These are phyloP conservation scores for Neoarius graeffei DNA, from an alignment of 2,113 vertebrate species.

Conservation along the genomic window DNA sequence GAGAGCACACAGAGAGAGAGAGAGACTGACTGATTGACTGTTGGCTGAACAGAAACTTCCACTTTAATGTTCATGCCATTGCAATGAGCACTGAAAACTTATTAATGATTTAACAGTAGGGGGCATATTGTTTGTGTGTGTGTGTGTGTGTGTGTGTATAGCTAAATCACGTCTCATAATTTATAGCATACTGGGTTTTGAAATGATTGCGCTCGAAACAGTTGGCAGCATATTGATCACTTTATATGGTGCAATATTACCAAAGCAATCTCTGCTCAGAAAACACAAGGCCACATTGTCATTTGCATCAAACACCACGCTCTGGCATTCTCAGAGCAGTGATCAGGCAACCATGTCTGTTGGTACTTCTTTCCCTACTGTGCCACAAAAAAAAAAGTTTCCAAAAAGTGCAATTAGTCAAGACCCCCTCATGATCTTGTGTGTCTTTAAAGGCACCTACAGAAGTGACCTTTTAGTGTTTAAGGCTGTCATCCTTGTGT, in stretches of 20 bases:
- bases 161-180: slow-evolving; percentile 24
- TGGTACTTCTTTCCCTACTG: slow-evolving; percentile 2
- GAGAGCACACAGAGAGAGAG: too few species aligned
- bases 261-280: slow-evolving; percentile 37
- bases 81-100: slow-evolving; percentile 31
- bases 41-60: background rate
- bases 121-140: background rate
- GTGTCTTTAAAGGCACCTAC: slow-evolving; percentile 13
- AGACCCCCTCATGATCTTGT: slow-evolving; percentile 9
- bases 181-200: background rate
- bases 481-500: slow-evolving; percentile 47
- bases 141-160: background rate
- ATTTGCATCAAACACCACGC: slow-evolving; percentile 40
- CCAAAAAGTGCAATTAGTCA: slow-evolving; percentile 31
- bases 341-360: slow-evolving; percentile 23
- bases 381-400: background rate
- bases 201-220: slow-evolving; percentile 29
- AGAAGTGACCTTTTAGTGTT: slow-evolving; percentile 1
- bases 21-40: too few species aligned
- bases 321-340: slow-evolving; percentile 33
- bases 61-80: slow-evolving; percentile 22
- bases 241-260: slow-evolving; percentile 43
- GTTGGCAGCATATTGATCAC: slow-evolving; percentile 44
- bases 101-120: slow-evolving; percentile 30
- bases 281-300: slow-evolving; percentile 41